phyloP scores from a whole-genome alignment of 2,888 invertebrate species.

The Actias luna region DNA sequence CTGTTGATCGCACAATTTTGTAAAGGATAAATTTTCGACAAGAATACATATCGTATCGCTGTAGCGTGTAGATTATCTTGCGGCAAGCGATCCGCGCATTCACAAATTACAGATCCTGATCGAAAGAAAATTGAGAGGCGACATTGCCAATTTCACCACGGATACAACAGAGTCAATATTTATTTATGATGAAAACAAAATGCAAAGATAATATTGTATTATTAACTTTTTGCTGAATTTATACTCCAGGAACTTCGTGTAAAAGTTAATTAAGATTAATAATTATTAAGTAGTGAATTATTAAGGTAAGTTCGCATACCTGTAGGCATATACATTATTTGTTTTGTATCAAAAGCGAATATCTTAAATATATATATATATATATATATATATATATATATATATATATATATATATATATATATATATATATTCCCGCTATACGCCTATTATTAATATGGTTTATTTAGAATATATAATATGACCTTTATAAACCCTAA shows the following conservation, averaged over 20 bases:
- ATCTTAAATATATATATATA: no score
- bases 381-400: no score
- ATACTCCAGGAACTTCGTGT: not conserved
- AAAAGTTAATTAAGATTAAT: not conserved
- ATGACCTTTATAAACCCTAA: no score
- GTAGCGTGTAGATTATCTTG: constrained; percentile 70
- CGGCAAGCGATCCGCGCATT: constrained; percentile 45
- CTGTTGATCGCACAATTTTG: constrained; percentile 53
- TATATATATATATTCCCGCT: no score
- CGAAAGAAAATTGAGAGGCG: constrained; percentile 43
- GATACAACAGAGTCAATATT: constrained; percentile 15
- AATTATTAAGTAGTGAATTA: no score
- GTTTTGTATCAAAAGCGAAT: no score
- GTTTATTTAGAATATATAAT: no score
- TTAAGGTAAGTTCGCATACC: no score
- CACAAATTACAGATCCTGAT: constrained; percentile 52
- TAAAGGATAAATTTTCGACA: constrained; percentile 58
- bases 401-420: no score
- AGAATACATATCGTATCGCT: constrained; percentile 32
- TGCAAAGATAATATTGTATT: not conserved
- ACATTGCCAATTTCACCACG: constrained; percentile 24
- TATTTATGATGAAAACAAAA: constrained; percentile 4
- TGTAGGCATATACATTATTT: no score
- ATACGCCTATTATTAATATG: no score
- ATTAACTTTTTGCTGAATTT: not conserved